Evolutionary conservation across 1,140 invertebrate species (phyloP), one percentile per base, ranked within the genome.

Genomic region (Metaphire vulgaris): DNA sequence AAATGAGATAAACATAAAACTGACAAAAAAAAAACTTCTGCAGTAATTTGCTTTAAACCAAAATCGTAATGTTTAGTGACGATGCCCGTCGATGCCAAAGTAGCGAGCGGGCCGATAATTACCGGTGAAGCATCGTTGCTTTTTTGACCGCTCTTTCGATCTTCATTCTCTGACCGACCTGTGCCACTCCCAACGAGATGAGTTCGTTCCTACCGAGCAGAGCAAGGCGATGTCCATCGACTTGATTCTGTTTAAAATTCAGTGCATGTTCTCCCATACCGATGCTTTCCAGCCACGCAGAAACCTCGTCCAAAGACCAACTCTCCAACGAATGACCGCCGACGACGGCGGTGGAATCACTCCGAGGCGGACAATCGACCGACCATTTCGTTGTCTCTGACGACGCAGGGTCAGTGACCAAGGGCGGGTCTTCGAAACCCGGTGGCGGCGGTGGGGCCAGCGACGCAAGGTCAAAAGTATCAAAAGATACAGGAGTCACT

Each of bases 101-200:
- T n/a, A n/a, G n/a, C n/a, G n/a, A n/a, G n/a, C n/a, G n/a, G n/a
- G n/a, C n/a, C n/a, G n/a, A n/a, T n/a, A n/a, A n/a, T n/a, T n/a
- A n/a, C n/a, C n/a, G 41, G 21, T 56, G 6, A 6, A 41, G 26
- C 32, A 73, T 73, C 31, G 56, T 41, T 1, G 81, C 79, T 80
- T 85, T 85, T 74, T 85, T 86, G 41, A 86, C 84, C 15, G 83
- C 82, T 66, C 83, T 78, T 74, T 86, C 83, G 31, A 86, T 76
- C 73, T 80, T 83, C 83, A 86, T 84, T 74, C 85, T 80, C 73
- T 85, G 84, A 26, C 82, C 83, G 30, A 86, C 84, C 76, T 83
- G 83, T 29, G 81, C 82, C 1, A 86, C 83, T 30, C 85, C 85
- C 21, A 86, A 78, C 31, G 82, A 79, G 31, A 83, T 82, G 76